These are phyloP conservation scores for Tiliacea aurago DNA, from an alignment of 2,888 invertebrate genomes.

Conservation along the genomic window DNA sequence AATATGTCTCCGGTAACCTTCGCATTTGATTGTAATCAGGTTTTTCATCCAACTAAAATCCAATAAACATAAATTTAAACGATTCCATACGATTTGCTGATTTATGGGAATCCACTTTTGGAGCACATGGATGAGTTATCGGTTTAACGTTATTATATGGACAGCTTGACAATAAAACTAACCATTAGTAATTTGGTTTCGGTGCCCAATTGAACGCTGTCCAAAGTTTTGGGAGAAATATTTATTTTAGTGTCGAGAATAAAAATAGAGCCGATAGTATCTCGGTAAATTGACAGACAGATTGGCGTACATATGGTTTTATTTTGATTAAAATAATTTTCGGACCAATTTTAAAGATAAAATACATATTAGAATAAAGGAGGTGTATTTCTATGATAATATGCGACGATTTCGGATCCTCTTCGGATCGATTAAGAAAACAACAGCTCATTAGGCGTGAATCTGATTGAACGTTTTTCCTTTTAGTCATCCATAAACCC, in stretches of 20 bases:
- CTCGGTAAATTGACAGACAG: conserved; percentile 3
- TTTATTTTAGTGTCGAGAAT: conserved; percentile 14
- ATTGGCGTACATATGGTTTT: background rate
- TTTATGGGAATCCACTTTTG: conserved; percentile 51
- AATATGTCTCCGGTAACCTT: conserved; percentile 50
- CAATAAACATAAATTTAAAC: conserved; percentile 49
- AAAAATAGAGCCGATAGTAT: conserved; percentile 11
- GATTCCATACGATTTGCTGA: conserved; percentile 49
- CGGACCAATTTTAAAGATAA: background rate
- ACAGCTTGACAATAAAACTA: conserved; percentile 47
- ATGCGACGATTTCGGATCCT: background rate
- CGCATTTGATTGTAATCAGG: conserved; percentile 50
- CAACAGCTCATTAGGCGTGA: background rate
- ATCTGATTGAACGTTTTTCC: background rate
- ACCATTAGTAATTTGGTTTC: conserved; percentile 33
- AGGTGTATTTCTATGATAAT: background rate
- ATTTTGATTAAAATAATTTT: conserved; percentile 11
- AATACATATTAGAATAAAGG: background rate
- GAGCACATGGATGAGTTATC: conserved; percentile 47
- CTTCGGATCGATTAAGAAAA: background rate
- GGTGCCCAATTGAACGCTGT: conserved; percentile 30
- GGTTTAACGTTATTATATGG: conserved; percentile 43
- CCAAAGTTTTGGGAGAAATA: conserved; percentile 21
- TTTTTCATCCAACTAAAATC: conserved; percentile 36
- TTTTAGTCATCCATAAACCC: background rate